Base-by-base conservation (phyloP, 2,797 vertebrate species). In the Buceros bicornis region DNA sequence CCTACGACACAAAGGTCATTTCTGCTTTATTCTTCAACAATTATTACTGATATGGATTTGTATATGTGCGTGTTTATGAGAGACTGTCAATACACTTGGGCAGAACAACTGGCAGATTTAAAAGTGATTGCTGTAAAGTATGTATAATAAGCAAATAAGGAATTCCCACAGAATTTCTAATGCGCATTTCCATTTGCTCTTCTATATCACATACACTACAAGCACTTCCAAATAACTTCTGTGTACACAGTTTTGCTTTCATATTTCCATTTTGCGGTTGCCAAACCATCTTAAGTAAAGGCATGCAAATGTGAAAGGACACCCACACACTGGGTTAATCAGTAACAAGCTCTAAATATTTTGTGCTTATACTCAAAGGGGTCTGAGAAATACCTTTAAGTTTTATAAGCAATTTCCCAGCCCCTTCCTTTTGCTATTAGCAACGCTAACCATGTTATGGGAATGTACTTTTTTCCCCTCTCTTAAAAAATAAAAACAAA, bases 281-380 rank as follows among this genome's bases (percentile, higher is more conserved):
- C 66, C 87, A 54, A 76, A 73, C 51, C 69, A 51, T 31, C 70
- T 5, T 43, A 15, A 67, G 57, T 19, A 60, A 57, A 94, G 37
- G 13, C 47, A 82, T 13, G 48, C 47, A 72, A 95, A 87, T 37
- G 35, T 40, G 29, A 93, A 37, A 77, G 72, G 61, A 72, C 16
- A 61, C 37, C 35, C 10, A 20, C 53, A 40, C 10, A 20, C 57
- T 28, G 62, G 29, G 45, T 84, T 89, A 70, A 78, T 93, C 62
- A 77, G 58, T 47, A 78, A 81, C 24, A 90, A 93, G 42, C 56
- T 84, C 83, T 82, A 91, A 96, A 48, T 93, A 95, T 86, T 93
- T 96, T 88, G 72, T 84, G 33, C 67, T 80, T 83, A 45, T 77
- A 82, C 29, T 21, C 5, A 1, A 87, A 77, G 57, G 47, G n/a